Evolutionary conservation across 2,888 invertebrate species (phyloP).

Genomic region (Eupithecia dodoneata): DNA sequence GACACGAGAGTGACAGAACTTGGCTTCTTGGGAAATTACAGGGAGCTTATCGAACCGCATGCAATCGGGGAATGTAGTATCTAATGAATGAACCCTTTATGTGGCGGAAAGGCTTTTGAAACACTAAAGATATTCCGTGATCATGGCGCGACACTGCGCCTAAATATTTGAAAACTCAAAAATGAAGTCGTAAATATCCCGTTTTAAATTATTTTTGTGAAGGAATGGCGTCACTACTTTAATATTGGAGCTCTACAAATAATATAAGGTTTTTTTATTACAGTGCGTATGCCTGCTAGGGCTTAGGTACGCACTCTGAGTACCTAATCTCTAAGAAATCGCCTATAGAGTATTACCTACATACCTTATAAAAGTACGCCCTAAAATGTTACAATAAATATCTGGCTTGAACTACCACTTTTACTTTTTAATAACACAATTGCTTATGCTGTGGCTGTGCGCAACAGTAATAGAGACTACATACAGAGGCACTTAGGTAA

Average conservation of each 20-base stretch:
- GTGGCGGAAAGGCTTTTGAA: too few relatives aligned
- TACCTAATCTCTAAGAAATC: too few relatives aligned
- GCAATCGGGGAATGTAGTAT: background rate
- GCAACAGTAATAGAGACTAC: background rate
- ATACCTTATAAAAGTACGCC: background rate
- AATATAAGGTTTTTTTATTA: too few relatives aligned
- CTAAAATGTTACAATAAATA: background rate
- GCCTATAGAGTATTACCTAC: too few relatives aligned
- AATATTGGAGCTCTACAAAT: background rate
- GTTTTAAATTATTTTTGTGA: background rate
- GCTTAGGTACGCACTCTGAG: too few relatives aligned
- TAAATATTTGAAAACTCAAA: too few relatives aligned
- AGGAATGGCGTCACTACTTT: background rate
- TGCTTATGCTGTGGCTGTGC: too few relatives aligned
- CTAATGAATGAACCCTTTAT: background rate
- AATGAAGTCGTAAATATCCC: too few relatives aligned
- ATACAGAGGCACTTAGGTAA: background rate
- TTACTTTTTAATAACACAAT: background rate
- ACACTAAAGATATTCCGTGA: too few relatives aligned
- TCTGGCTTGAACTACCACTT: background rate
- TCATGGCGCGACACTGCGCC: too few relatives aligned
- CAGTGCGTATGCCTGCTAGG: too few relatives aligned
- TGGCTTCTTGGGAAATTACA: slow-evolving; percentile 6
- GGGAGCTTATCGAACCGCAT: background rate
- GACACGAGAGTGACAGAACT: background rate